Conservation (phyloP, 2,797 vertebrate species). For the Aldrovandia affinis region DNA sequence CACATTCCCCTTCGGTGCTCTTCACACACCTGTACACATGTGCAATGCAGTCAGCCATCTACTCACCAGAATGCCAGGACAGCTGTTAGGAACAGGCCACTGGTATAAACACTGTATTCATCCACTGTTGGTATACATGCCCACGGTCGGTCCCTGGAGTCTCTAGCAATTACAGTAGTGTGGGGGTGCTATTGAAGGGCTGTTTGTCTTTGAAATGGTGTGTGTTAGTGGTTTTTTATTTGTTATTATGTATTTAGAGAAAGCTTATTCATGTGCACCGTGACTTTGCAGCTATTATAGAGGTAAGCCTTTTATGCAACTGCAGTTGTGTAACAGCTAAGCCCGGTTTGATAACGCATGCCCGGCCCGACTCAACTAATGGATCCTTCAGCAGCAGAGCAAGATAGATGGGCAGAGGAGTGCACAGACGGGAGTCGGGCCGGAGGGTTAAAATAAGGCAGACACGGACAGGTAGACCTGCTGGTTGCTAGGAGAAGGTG, state of each 20-base stretch:
- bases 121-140: not conserved
- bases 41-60: slow-evolving; percentile 22
- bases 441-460: not conserved
- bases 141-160: not conserved
- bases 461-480: not conserved
- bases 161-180: not conserved
- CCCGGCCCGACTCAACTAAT: not conserved
- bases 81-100: slow-evolving; percentile 19
- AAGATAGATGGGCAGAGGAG: not conserved
- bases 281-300: too few species aligned
- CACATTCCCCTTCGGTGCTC: slow-evolving; percentile 24
- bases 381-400: not conserved
- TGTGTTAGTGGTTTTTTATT: too few species aligned
- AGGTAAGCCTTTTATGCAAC: slow-evolving; percentile 45
- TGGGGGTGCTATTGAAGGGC: too few species aligned
- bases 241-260: too few species aligned
- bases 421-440: not conserved
- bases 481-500: not conserved
- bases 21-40: slow-evolving; percentile 10
- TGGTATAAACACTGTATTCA: not conserved
- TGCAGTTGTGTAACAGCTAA: slow-evolving; percentile 23
- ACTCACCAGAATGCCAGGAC: slow-evolving; percentile 1
- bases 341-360: slow-evolving; percentile 6
- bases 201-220: too few species aligned
- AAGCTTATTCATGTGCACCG: too few species aligned